Percentiles rank a stretch among this genome's conserved stretches.
These are phyloP conservation scores for Sinocyclocheilus maitianheensis DNA, from an alignment of 2,113 vertebrate species.

Conservation along the genomic window DNA sequence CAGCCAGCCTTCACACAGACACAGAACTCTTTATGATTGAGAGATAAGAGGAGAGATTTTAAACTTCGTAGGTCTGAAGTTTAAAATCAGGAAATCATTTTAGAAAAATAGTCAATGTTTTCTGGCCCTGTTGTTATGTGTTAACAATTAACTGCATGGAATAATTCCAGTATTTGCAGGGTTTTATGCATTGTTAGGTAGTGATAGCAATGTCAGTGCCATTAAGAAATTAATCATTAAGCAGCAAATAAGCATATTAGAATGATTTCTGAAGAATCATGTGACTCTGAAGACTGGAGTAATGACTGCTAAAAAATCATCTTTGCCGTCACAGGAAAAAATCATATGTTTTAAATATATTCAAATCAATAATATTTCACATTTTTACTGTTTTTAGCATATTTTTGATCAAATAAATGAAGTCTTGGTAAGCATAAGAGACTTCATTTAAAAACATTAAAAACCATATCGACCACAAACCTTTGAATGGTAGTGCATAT, in stretches of 20 bases:
- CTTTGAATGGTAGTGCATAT: too few relatives aligned
- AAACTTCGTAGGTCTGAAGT: not conserved
- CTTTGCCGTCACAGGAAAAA: too few relatives aligned
- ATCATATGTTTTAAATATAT: too few relatives aligned
- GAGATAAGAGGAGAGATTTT: not conserved
- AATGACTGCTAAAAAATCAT: not conserved
- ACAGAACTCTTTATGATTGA: not conserved
- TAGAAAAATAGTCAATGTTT: too few relatives aligned
- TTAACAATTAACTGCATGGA: not conserved
- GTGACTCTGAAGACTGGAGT: not conserved
- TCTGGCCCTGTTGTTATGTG: not conserved
- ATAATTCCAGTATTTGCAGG: not conserved
- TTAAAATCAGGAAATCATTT: not conserved
- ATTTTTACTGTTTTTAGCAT: too few relatives aligned
- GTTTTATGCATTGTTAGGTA: not conserved
- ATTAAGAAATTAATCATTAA: not conserved
- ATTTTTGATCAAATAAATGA: too few relatives aligned
- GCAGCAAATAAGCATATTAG: not conserved
- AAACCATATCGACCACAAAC: too few relatives aligned
- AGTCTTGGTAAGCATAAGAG: too few relatives aligned
- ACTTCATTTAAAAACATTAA: too few relatives aligned
- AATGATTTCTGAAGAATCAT: not conserved
- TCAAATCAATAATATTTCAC: too few relatives aligned
- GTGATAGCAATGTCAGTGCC: not conserved
- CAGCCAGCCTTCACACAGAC: not conserved